Percentiles rank a stretch among this genome's conserved stretches.
Evolutionary conservation across 2,113 vertebrate genomes (phyloP).

Genomic region (Vidua chalybeata): DNA sequence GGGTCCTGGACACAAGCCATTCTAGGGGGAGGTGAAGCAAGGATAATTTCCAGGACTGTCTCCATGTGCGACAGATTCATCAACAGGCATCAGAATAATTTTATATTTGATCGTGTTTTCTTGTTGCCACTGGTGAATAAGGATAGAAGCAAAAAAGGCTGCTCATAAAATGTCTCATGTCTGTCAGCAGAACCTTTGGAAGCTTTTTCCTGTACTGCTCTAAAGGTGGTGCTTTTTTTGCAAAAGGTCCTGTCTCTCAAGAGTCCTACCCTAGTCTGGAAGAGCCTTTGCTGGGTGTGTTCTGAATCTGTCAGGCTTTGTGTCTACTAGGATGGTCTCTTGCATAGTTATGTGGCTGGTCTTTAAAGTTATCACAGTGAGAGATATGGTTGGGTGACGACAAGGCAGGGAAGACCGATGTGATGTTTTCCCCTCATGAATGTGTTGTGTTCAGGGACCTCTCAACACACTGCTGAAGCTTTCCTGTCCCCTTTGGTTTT

Average conservation of each 20-base stretch:
- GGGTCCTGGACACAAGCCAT: neutral
- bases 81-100: neutral
- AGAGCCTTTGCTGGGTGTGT: neutral
- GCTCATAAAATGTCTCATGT: neutral
- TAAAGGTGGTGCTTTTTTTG: neutral
- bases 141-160: neutral
- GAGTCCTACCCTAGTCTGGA: neutral
- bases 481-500: neutral
- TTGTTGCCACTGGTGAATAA: neutral
- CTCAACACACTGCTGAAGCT: neutral
- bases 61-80: neutral
- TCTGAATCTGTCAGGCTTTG: neutral
- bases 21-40: neutral
- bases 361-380: neutral
- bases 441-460: neutral
- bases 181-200: neutral
- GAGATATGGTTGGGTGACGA: accelerated
- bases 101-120: neutral
- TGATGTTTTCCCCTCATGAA: neutral
- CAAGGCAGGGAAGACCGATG: neutral
- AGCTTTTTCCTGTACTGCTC: neutral
- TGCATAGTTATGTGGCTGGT: accelerated
- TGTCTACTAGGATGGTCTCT: neutral
- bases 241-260: neutral
- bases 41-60: neutral